Evolutionary conservation across 2,113 vertebrate species (phyloP), one percentile per base, ranked within the genome.

Genomic region (Halichoeres trimaculatus): DNA sequence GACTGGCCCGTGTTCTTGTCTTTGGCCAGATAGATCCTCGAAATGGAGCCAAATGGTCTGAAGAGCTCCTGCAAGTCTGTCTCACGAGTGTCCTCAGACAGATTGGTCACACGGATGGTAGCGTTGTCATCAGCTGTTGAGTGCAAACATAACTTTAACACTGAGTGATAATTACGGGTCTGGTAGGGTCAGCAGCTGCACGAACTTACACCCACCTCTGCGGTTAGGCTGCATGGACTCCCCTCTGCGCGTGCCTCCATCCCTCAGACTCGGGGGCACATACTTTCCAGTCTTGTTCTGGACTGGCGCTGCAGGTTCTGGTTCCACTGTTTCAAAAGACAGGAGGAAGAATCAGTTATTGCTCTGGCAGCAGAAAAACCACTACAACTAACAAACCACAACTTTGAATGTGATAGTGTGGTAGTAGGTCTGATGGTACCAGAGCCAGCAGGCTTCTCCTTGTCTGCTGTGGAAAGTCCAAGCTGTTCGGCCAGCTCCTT

Each of bases 1-100:
- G 97, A 99, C 87, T 99, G 98, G 22, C 98, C 97, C 0, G 98
- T 99, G 83, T 96, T 97, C 91, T 99, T 99, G 89, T 99, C 97
- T 91, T 99, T 99, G 38, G 97, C 97, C 88, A 99, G 80, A 65
- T 99, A 99, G 76, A 99, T 99, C 66, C 98, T 95, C 0, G 98
- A 99, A 84, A 99, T 99, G 81, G 97, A 97, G 47, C 98, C 98
- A 0, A 99, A 99, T 1, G 98, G 98, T 22, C 98, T 94, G 92
- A 99, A 99, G 1, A 99, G 96, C 90, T 99, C 98, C 93, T 99
- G 98, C 64, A 99, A 88, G 77, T 99, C 98, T 0, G 98, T 98
- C 91, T 99, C 98, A 0, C 98, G 95, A 0, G 98, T 99, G 92
- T 99, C 98, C 93, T 99, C 98, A 0, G 98, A 99, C 68, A 99